Base-by-base conservation (phyloP, 1,140 invertebrate species). In the Potamilus streckersoni region DNA sequence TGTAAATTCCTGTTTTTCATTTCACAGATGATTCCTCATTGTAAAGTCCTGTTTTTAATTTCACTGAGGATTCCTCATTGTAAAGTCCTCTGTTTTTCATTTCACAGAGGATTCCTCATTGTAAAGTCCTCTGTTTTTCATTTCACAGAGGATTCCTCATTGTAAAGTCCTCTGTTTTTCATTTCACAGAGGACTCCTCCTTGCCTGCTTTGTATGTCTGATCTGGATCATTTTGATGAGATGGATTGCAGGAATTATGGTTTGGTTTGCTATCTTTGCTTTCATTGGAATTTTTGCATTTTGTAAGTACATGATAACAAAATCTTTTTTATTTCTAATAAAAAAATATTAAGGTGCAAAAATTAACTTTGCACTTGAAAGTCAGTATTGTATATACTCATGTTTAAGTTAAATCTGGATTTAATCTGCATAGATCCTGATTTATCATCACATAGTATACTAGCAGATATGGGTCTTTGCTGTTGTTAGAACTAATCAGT, bases 151-250 rank as follows among this genome's bases (percentile, higher is more conserved):
- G 27, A 31, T 31, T 31, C 27, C 27, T 31, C 5, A 38, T 57
- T 57, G n/a, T 59, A 55, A 23, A 17, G 27, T 61, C 31, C 20
- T 56, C 15, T 73, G 65, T 59, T 62, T 23, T 56, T 66, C 73
- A 12, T 69, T 56, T 81, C 84, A 65, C 81, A 91, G 91, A 12
- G 93, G 93, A 5, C 84, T 96, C 31, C 84, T 91, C 1, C 86
- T 93, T 8, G 92, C 94, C 11, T 93, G 95, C 84, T 67, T 96
- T 1, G 85, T 95, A 15, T 95, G 94, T 64, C 92, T 98, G 19
- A 82, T 97, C 15, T 98, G 97, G 91, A 98, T 98, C 73, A 87
- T 95, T 3, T 85, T 98, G 13, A 93, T 99, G 91, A 92, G 96
- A 80, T 97, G 95, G 92, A 90, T 98, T 8, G 95, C 96, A 17